Base-by-base conservation (phyloP, 2,113 vertebrate species). In the Ammospiza caudacuta region DNA sequence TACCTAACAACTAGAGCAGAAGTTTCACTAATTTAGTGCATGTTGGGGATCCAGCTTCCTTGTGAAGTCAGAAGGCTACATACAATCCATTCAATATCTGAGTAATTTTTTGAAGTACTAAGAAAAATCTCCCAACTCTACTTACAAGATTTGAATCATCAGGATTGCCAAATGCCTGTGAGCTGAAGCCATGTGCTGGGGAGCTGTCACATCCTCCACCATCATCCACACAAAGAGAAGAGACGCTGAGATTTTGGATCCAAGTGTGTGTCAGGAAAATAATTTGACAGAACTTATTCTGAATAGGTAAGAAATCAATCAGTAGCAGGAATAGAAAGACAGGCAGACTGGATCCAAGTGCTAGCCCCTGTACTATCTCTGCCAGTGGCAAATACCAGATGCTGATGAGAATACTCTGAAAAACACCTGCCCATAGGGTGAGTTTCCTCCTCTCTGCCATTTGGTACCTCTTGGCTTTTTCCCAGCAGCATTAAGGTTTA, bases 401-500 rank as follows among this genome's bases (percentile, higher is more conserved):
- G 78, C 82, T 93, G 84, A 41, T 55, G 35, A 95, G 57, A 90
- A 74, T 46, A 63, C 35, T 63, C 47, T n/a, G 72, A 74, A 74
- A 85, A 17, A 94, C 95, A 95, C 87, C 82, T 93, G 72, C 88
- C 91, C 73, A 70, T 49, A 75, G 90, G 76, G 72, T 94, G 82
- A 84, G 54, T 78, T 96, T 88, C 82, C 90, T 95, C 19, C 46
- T 90, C 57, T 90, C 43, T 83, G 73, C 79, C 85, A 88, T 95
- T 79, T 96, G 95, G 79, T 86, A 78, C 57, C 0, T 0, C 57
- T 90, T 93, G 93, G 87, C 76, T 90, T 83, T 83, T 89, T 93
- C 88, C 90, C 85, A 94, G 90, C 90, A 93, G 37, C 57, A 61
- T 57, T 80, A 78, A 92, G 75, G 57, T 95, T 95, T 75, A 88